Base-by-base conservation (phyloP, 2,113 vertebrate genomes). In the Oryzias javanicus region DNA sequence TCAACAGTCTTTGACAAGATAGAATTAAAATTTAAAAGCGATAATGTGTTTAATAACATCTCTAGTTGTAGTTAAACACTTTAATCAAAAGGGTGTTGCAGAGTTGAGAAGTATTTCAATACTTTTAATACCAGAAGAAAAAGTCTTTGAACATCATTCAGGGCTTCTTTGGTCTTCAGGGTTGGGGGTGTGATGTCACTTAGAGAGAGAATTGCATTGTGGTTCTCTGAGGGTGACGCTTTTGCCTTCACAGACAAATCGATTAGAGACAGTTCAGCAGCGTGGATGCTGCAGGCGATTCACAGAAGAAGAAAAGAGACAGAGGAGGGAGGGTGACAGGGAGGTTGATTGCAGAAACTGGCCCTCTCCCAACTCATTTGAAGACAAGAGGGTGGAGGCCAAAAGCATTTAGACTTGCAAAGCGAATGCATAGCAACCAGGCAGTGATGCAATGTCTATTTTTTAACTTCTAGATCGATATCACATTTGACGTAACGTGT, bases 261-360 rank as follows among this genome's bases (percentile, higher is more conserved):
- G 95, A 98, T 98, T 97, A 95, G 94, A 94, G 94, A 94, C 94
- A 95, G 94, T 96, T 95, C 92, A 92, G 90, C 70, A 66, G 67
- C 84, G 91, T 92, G 91, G 93, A 92, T 93, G 93, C 93, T 91
- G 84, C 27, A 89, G 80, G 94, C 93, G 90, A 92, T 96, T 95
- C 95, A 94, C 95, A 96, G 67, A 67, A 78, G 65, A 76, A 65
- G 79, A 61, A 29, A 59, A 68, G 60, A 53, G 46, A 42, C 40
- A 25, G 52, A 45, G 48, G 22, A 55, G 41, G 46, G 55, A 44
- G 62, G 58, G 56, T 41, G 57, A 40, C 18, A n/a, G 18, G 4
- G 44, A 27, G 20, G 54, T 42, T 35, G 60, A 24, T 51, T 13
- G 59, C 16, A 24, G 45, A 75, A 57, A 41, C 59, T 57, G 74